A percentile compares a stretch with the other conserved stretches of the same genome.
These are phyloP conservation scores for Platichthys flesus DNA, from an alignment of 2,113 vertebrate genomes.

Conservation along the genomic window DNA sequence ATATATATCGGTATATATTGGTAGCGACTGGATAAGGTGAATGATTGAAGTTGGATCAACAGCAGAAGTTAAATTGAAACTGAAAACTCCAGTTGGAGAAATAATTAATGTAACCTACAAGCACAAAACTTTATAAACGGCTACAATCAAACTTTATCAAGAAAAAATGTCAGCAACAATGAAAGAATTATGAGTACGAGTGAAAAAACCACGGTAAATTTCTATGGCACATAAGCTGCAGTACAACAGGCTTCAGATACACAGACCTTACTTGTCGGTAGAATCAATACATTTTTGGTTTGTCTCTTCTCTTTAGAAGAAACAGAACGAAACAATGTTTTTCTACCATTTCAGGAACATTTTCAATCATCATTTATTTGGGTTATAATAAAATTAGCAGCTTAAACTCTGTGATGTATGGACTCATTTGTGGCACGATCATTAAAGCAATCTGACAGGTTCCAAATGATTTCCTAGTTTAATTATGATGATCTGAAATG, in stretches of 20 bases:
- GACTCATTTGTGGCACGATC: not conserved
- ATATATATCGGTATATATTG: not conserved
- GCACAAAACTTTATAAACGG: too few relatives aligned
- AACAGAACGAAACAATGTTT: not conserved
- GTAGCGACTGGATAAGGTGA: not conserved
- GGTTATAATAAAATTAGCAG: too few relatives aligned
- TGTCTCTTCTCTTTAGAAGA: not conserved
- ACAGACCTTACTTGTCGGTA: too few relatives aligned
- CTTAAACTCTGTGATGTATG: too few relatives aligned
- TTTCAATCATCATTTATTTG: too few relatives aligned
- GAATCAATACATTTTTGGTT: not conserved
- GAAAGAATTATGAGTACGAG: too few relatives aligned
- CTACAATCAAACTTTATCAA: too few relatives aligned
- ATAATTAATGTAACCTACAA: too few relatives aligned
- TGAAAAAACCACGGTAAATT: too few relatives aligned
- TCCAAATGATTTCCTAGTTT: not conserved
- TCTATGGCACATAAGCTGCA: not conserved
- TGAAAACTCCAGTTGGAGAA: not conserved
- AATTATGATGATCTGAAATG: not conserved
- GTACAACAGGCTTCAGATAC: not conserved
- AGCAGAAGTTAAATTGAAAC: not conserved
- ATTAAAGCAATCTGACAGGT: conserved; percentile 3
- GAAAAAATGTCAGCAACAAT: too few relatives aligned
- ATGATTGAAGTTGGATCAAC: not conserved
- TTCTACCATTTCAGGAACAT: too few relatives aligned